These are phyloP conservation scores for Blomia tropicalis DNA, from an alignment of 2,888 invertebrate species.

Conservation along the genomic window DNA sequence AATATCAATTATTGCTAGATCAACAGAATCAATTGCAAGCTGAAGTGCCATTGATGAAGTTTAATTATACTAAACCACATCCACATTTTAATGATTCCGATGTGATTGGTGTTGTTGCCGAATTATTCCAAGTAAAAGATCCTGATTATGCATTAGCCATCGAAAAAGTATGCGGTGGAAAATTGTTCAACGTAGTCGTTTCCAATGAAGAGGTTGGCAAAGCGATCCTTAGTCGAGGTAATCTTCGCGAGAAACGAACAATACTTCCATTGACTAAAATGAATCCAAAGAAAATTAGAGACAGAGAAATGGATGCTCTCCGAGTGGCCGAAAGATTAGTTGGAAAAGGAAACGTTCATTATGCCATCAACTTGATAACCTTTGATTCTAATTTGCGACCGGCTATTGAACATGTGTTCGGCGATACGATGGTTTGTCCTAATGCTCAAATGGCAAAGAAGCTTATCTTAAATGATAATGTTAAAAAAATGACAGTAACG, in stretches of 20 bases:
- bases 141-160: slow-evolving; percentile 54
- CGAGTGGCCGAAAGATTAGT: slow-evolving; percentile 53
- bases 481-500: slow-evolving; percentile 49
- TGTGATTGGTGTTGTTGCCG: slow-evolving; percentile 54
- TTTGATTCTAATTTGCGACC: slow-evolving; percentile 49
- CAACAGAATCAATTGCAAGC: neutral
- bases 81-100: neutral
- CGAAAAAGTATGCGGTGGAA: slow-evolving; percentile 67
- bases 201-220: slow-evolving; percentile 70
- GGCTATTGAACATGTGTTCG: slow-evolving; percentile 79
- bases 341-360: slow-evolving; percentile 61
- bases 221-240: slow-evolving; percentile 61
- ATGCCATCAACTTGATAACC: slow-evolving; percentile 60
- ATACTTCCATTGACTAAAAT: slow-evolving; percentile 85
- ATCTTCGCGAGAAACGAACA: slow-evolving; percentile 60
- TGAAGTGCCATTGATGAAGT: neutral
- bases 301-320: slow-evolving; percentile 47
- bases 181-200: slow-evolving; percentile 76
- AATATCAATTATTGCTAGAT: neutral
- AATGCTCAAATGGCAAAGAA: slow-evolving; percentile 62
- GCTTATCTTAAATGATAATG: slow-evolving; percentile 38
- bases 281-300: slow-evolving; percentile 42
- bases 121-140: slow-evolving; percentile 57
- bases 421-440: slow-evolving; percentile 62
- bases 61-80: neutral